phyloP scores from a whole-genome alignment of 2,888 invertebrate genomes.

The Lagria hirta region DNA sequence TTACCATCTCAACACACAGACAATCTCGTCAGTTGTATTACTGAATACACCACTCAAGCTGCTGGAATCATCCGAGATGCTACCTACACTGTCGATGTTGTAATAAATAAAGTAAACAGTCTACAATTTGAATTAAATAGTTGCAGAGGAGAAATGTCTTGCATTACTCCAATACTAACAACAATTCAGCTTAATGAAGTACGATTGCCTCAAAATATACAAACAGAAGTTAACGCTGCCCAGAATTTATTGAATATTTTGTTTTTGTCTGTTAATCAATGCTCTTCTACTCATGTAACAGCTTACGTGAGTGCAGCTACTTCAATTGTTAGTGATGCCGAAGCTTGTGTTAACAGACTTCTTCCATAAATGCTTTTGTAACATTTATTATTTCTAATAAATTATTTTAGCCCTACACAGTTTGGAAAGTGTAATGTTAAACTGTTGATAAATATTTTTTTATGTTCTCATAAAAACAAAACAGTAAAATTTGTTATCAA shows the following conservation, averaged over 20 bases:
- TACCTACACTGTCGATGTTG: constrained; percentile 4
- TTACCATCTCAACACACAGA: constrained; percentile 1
- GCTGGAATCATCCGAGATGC: neutral
- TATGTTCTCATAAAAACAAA: no score
- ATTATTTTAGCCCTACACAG: no score
- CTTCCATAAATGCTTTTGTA: no score
- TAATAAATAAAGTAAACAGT: constrained; percentile 1
- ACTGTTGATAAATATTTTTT: no score
- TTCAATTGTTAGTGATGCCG: constrained; percentile 3
- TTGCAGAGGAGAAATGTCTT: constrained; percentile 1
- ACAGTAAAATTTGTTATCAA: no score
- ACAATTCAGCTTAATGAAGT: constrained; percentile 4
- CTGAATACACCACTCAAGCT: neutral
- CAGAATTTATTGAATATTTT: constrained; percentile 3
- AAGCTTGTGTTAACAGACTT: constrained; percentile 4
- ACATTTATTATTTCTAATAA: no score
- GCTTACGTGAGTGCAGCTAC: neutral
- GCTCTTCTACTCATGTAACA: neutral
- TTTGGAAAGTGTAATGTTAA: no score
- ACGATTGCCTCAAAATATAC: constrained; percentile 11
- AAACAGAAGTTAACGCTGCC: constrained; percentile 6
- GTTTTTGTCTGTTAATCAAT: constrained; percentile 5
- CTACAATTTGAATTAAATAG: constrained; percentile 1
- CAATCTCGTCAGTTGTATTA: neutral
- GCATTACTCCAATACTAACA: constrained; percentile 3